Conservation (phyloP, 2,113 vertebrate species). For the Podarcis muralis region DNA sequence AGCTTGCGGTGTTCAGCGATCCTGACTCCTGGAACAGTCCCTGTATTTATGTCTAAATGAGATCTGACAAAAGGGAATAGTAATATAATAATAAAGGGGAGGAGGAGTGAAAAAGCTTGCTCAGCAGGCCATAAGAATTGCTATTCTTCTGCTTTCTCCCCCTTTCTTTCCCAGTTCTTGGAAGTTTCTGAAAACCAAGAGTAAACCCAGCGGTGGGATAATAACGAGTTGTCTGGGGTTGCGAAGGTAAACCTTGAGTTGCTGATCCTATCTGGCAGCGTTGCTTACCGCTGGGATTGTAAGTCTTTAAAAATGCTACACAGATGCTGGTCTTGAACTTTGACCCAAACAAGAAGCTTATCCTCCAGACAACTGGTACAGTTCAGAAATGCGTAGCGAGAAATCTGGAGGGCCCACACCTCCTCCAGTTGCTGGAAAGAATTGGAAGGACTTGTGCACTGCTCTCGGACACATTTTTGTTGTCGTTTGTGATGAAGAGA, state of each 20-base stretch:
- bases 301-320: conserved; percentile 55
- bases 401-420: fast-evolving
- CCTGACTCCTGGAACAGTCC: not conserved
- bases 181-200: not conserved
- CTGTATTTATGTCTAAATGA: not conserved
- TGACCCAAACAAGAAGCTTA: fast-evolving
- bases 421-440: not conserved
- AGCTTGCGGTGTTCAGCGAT: no score
- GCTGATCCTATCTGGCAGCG: conserved; percentile 32
- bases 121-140: conserved; percentile 39
- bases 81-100: not conserved
- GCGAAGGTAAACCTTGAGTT: not conserved
- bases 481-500: not conserved
- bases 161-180: not conserved
- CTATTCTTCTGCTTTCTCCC: not conserved
- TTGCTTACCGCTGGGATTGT: not conserved
- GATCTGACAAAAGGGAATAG: not conserved
- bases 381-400: fast-evolving
- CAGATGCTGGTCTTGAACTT: conserved; percentile 51
- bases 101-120: not conserved
- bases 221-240: not conserved
- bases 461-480: not conserved
- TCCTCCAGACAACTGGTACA: not conserved
- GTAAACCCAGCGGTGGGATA: not conserved
- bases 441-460: not conserved